A percentile compares a stretch with the other conserved stretches of the same genome.
Evolutionary conservation across 2,888 invertebrate genomes (phyloP).

Genomic region (Yponomeuta cagnagella): DNA sequence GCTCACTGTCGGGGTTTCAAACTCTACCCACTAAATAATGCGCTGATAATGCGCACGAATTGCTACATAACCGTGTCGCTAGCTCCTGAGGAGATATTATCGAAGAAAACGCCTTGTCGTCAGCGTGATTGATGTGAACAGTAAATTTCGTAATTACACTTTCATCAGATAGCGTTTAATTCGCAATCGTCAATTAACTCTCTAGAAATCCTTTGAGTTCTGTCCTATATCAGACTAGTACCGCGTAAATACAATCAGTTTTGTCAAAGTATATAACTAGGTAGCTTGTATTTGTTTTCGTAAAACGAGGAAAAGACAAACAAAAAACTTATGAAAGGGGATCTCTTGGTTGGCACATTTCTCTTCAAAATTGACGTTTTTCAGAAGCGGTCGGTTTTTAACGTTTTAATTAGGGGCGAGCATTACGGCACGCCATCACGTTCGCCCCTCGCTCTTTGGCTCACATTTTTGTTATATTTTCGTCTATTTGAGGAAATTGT

Average conservation of each 20-base stretch:
- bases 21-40: slow-evolving; percentile 54
- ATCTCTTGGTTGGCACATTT: slow-evolving; percentile 70
- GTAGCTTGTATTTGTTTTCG: slow-evolving; percentile 45
- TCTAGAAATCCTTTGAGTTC: neutral
- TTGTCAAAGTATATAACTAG: slow-evolving; percentile 1
- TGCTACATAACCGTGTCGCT: slow-evolving; percentile 16
- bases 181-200: slow-evolving; percentile 6
- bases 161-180: slow-evolving; percentile 11
- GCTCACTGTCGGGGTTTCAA: slow-evolving; percentile 58
- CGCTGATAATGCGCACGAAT: slow-evolving; percentile 38
- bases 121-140: slow-evolving; percentile 12
- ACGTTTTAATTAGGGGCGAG: slow-evolving; percentile 76
- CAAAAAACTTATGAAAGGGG: slow-evolving; percentile 66
- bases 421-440: slow-evolving; percentile 73
- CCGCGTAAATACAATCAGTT: neutral
- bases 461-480: slow-evolving; percentile 74
- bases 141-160: slow-evolving; percentile 13
- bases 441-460: slow-evolving; percentile 69
- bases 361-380: slow-evolving; percentile 75
- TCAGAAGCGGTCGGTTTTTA: slow-evolving; percentile 73
- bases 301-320: slow-evolving; percentile 49
- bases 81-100: slow-evolving; percentile 8
- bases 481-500: slow-evolving; percentile 74
- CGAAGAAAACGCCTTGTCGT: slow-evolving; percentile 13
- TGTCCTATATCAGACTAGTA: neutral